Base-by-base conservation (phyloP, 2,797 vertebrate species). In the Hafferia zeledoni region DNA sequence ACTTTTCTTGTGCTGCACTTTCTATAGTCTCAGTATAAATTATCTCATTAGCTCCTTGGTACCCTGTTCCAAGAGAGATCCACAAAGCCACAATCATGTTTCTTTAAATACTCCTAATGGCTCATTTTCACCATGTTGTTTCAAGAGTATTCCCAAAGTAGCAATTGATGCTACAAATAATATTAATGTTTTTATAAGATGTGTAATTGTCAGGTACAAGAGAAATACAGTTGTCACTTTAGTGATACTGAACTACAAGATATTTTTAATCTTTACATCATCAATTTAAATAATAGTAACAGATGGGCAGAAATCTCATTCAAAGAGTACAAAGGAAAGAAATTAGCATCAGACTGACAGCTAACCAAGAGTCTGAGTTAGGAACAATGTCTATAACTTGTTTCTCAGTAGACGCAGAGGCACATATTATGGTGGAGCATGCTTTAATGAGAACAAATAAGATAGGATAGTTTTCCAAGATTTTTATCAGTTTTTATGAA, bases 361-460 rank as follows among this genome's bases (percentile, higher is more conserved):
- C 18, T 64, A 75, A 44, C 13, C 10, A 55, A 37, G 30, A 70
- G 17, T 25, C 43, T 70, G 37, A 82, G 25, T 15, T 72, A 39
- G 23, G 70, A 84, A 41, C 5, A 35, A 17, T 2, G 5, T 33
- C 33, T 82, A 2, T 59, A 64, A 80, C 3, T 43, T 71, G 6
- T 31, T 75, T 31, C 12, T 43, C 27, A 41, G 31, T 15, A 80
- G 22, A 76, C 19, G 41, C 7, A 35, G 27, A 61, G 23, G 5
- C 6, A 60, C 1, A 5, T 15, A 6, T 30, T 35, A 37, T 27
- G 19, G 59, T 18, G 24, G 19, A 25, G 24, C 0, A 2, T 41
- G 13, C 17, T 74, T 87, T 91, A 55, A 78, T 16, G 10, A 59
- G 14, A 13, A 39, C 9, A 35, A 30, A 23, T 33, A 39, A 46